These are phyloP conservation scores for Copidosoma aretas DNA, from an alignment of 2,888 invertebrate species.

Conservation along the genomic window DNA sequence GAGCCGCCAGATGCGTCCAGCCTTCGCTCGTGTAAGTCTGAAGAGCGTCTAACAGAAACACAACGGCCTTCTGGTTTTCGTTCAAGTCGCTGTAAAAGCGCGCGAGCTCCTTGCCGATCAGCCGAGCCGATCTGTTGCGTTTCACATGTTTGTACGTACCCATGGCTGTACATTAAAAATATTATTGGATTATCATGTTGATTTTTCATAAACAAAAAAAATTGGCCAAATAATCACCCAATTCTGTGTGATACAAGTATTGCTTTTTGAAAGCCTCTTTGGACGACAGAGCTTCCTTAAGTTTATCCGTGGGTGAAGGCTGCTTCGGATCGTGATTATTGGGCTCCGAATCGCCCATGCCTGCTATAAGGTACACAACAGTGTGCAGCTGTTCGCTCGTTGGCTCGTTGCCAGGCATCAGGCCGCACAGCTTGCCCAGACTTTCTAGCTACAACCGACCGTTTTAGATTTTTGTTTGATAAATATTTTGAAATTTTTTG, in stretches of 20 bases:
- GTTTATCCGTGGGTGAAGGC: conserved; percentile 77
- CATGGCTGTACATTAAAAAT: conserved; percentile 69
- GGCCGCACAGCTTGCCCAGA: conserved; percentile 87
- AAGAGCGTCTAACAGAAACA: conserved; percentile 85
- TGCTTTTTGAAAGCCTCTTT: conserved; percentile 88
- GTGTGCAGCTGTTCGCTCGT: conserved; percentile 88
- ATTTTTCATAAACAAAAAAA: background rate
- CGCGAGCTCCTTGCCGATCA: conserved; percentile 88
- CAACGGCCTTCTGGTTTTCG: conserved; percentile 87
- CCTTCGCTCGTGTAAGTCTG: conserved; percentile 87
- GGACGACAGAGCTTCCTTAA: conserved; percentile 90
- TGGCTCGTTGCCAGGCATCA: conserved; percentile 83
- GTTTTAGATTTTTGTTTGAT: conserved; percentile 8
- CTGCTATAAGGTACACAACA: conserved; percentile 88
- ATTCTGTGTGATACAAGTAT: conserved; percentile 90
- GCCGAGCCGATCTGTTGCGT: conserved; percentile 78
- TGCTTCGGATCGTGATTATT: conserved; percentile 57
- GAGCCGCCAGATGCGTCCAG: conserved; percentile 83
- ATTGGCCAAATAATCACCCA: conserved; percentile 57
- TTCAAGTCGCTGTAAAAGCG: conserved; percentile 87
- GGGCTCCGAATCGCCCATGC: conserved; percentile 81
- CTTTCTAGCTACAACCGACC: conserved; percentile 71
- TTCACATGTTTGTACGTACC: conserved; percentile 95
- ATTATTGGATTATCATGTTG: background rate
- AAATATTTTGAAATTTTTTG: background rate